These are phyloP conservation scores for Phyllostomus discolor DNA, from an alignment of 2,113 vertebrate genomes.

Conservation along the genomic window DNA sequence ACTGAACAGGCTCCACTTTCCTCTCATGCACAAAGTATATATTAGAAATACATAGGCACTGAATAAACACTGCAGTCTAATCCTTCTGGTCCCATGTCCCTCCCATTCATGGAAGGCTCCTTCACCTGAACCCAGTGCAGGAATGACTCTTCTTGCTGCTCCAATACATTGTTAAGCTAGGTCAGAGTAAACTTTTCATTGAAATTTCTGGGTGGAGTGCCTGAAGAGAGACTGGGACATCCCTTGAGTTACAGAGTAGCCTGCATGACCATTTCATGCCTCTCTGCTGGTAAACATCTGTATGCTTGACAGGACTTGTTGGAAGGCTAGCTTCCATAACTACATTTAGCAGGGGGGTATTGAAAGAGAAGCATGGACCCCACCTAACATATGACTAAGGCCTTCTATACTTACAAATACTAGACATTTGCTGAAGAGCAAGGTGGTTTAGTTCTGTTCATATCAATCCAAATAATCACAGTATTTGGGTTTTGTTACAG, in stretches of 20 bases:
- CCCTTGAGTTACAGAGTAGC: background rate
- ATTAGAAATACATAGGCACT: too few relatives aligned
- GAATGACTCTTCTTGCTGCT: background rate
- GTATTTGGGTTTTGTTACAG: background rate
- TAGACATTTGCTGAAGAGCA: background rate
- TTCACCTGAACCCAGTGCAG: background rate
- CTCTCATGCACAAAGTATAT: background rate
- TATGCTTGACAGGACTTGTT: background rate
- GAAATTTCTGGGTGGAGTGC: background rate
- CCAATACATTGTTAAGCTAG: background rate
- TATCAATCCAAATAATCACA: background rate
- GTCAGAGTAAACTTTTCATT: background rate
- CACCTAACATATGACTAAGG: background rate
- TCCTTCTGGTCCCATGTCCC: rapidly evolving
- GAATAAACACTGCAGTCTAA: background rate
- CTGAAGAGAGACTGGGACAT: background rate
- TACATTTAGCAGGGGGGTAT: background rate
- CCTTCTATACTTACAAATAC: background rate
- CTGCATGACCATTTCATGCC: background rate
- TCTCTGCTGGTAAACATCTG: background rate
- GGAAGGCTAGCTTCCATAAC: background rate
- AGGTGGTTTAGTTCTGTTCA: background rate
- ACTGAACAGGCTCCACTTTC: background rate
- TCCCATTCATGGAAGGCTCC: background rate
- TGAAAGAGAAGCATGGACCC: background rate